phyloP scores from a whole-genome alignment of 2,888 invertebrate genomes.

The Loripinus fragilis region DNA sequence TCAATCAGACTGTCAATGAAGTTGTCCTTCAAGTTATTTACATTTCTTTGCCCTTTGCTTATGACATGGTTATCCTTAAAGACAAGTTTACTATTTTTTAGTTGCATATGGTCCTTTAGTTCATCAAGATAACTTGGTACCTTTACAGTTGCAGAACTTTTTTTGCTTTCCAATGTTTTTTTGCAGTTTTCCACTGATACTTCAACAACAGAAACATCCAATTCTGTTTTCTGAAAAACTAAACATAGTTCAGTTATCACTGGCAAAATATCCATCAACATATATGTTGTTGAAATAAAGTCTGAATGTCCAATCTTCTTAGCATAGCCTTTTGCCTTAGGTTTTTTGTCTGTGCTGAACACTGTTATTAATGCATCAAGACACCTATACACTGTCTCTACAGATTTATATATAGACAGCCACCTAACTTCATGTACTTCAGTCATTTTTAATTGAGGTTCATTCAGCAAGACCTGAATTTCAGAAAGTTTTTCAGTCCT shows the following conservation, averaged over 20 bases:
- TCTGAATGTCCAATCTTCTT: conserved; percentile 29
- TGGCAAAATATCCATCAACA: conserved; percentile 29
- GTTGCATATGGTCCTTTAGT: background rate
- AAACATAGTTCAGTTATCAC: conserved; percentile 6
- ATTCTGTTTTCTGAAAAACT: background rate
- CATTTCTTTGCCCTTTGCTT: background rate
- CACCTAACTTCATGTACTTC: conserved; percentile 2
- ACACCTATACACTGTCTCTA: background rate
- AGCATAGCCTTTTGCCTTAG: conserved; percentile 25
- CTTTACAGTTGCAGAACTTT: background rate
- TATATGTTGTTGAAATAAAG: conserved; percentile 27
- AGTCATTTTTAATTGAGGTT: background rate
- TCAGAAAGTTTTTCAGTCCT: background rate
- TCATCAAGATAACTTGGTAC: background rate
- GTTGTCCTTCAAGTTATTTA: background rate
- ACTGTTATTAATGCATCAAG: background rate
- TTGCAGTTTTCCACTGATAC: background rate
- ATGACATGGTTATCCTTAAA: background rate
- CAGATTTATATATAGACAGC: background rate
- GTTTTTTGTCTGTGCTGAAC: conserved; percentile 17
- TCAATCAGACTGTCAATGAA: conserved; percentile 1
- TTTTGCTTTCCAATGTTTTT: background rate
- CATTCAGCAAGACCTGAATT: conserved; percentile 11
- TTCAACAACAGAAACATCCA: background rate
- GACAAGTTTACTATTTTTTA: background rate